A percentile compares a stretch with the other conserved stretches of the same genome.
These are phyloP conservation scores for Athalia cordata DNA, from an alignment of 2,888 invertebrate genomes.

Conservation along the genomic window DNA sequence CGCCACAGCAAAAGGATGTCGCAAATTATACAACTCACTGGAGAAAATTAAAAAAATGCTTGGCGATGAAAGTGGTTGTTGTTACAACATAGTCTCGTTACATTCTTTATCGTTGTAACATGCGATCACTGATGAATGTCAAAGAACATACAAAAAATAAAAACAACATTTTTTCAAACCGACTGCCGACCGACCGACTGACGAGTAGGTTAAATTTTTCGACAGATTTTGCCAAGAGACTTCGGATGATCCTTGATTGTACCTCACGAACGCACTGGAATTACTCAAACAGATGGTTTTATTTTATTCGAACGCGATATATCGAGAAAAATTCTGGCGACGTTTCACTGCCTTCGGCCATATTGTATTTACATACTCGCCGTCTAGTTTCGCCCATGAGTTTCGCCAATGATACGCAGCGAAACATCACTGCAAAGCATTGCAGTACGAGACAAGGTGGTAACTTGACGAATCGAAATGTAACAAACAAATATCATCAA, in stretches of 20 bases:
- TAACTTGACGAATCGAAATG: no score
- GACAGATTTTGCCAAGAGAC: background rate
- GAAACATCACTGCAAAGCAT: no score
- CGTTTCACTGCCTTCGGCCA: constrained; percentile 64
- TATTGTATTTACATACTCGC: constrained; percentile 69
- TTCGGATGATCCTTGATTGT: background rate
- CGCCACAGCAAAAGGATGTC: constrained; percentile 13
- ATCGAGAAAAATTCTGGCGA: constrained; percentile 51
- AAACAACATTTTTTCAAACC: constrained; percentile 52
- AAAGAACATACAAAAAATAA: constrained; percentile 54
- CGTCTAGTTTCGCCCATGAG: no score
- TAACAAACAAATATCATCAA: no score
- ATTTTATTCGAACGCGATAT: constrained; percentile 51
- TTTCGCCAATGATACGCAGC: no score
- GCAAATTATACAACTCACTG: background rate
- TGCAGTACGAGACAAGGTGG: no score
- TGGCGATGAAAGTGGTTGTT: background rate
- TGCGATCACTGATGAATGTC: constrained; percentile 47
- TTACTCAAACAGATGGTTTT: background rate
- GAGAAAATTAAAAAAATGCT: background rate
- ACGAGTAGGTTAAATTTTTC: constrained; percentile 27
- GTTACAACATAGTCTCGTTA: background rate
- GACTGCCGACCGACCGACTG: constrained; percentile 25
- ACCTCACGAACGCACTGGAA: background rate
- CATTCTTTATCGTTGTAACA: constrained; percentile 44